Evolutionary conservation across 1,140 invertebrate genomes (phyloP).

Genomic region (Drosophila ironensis): DNA sequence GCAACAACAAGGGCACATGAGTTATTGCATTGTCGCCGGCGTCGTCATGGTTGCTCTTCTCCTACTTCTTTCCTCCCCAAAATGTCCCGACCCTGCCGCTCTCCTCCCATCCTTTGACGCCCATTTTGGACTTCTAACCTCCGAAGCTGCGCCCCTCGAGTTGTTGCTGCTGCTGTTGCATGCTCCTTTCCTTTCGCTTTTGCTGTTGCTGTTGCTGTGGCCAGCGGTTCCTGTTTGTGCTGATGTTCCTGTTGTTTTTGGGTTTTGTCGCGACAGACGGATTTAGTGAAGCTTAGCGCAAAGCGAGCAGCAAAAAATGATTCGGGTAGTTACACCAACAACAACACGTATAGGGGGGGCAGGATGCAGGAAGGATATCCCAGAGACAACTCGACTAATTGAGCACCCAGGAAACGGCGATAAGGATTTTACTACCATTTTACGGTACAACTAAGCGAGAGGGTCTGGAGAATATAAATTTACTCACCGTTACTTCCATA

Average conservation of each 20-base stretch:
- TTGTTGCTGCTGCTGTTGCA: neutral
- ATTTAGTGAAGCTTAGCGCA: slow-evolving; percentile 67
- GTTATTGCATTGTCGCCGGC: slow-evolving; percentile 68
- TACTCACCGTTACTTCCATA: too few species aligned
- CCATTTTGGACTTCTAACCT: slow-evolving; percentile 16
- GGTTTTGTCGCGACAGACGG: slow-evolving; percentile 61
- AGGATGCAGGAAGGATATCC: slow-evolving; percentile 15
- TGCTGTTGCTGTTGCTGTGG: slow-evolving; percentile 20
- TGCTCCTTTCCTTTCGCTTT: neutral
- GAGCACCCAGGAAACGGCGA: neutral
- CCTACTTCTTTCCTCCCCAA: slow-evolving; percentile 1
- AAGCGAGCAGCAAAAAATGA: slow-evolving; percentile 40
- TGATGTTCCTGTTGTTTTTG: slow-evolving; percentile 38
- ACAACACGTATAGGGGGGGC: neutral
- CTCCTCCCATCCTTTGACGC: neutral
- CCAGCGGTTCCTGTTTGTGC: slow-evolving; percentile 24
- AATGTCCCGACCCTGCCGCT: neutral
- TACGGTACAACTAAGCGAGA: too few species aligned
- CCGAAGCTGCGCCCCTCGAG: too few species aligned
- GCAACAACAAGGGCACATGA: slow-evolving; percentile 55
- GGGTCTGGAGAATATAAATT: too few species aligned
- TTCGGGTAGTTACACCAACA: slow-evolving; percentile 11
- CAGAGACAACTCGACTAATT: slow-evolving; percentile 13
- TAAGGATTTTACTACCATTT: too few species aligned
- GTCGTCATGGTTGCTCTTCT: slow-evolving; percentile 45